Base-by-base conservation (phyloP, 1,140 invertebrate species). In the Mya arenaria region DNA sequence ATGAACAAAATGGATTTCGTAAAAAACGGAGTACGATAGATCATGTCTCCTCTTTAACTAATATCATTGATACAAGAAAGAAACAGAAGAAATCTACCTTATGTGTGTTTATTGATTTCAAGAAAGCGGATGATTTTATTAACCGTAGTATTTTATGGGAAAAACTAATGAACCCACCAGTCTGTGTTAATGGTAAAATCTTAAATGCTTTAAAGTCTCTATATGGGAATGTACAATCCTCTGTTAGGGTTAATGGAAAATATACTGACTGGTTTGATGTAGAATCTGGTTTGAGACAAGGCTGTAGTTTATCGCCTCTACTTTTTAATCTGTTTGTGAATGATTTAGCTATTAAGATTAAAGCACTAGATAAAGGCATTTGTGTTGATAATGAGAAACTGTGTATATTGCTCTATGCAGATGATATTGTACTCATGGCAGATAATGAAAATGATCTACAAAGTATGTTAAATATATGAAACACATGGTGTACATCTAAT, bases 1-100 rank as follows among this genome's bases (percentile, higher is more conserved):
- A 83, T 30, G 52, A 34, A 25, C 72, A 78, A 83, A 83, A 78
- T 55, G 82, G 72, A 23, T 83, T 77, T 32, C 65, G 82, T 17
- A 56, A 58, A 68, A 56, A 65, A 48, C 37, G 73, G 48, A 69
- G 66, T 66, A 72, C 66, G 3, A 78, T 69, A 25, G 82, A 83
- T 56, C 66, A 78, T n/a, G 32, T 79, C 1, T 79, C 17, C 28
- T 28, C 56, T 6, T 30, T 78, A 63, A 72, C 82, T 19, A 39
- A 32, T 25, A 79, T 60, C 17, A 36, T 72, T 34, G 60, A 66
- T 25, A 63, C 23, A 3, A 32, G 82, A 41, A 63, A 72, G 32
- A 48, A 71, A 41, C 36, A 34, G 19, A 84, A 72, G 44, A 34
- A 79, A 55, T 28, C 19, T 23, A 79, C 55, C 2, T 78, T 77